Conservation (phyloP, 2,888 invertebrate species). For the Chalcis sispes region DNA sequence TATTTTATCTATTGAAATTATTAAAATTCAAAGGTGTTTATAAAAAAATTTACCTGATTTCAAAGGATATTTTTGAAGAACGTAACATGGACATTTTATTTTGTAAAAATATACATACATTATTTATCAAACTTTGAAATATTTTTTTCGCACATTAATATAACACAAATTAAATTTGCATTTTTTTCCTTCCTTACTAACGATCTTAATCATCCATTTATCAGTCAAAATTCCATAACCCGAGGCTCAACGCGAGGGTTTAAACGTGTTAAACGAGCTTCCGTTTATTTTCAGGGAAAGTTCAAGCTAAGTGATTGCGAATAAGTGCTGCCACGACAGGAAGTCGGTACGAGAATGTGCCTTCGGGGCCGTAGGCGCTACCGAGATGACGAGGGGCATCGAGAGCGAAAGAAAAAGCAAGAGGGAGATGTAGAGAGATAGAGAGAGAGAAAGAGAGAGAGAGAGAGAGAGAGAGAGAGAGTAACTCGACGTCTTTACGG, state of each 20-base stretch:
- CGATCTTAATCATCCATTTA: conserved; percentile 24
- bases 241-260: not conserved
- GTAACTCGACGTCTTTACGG: not conserved
- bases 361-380: not conserved
- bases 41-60: too few species aligned
- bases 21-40: too few species aligned
- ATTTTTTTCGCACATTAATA: too few species aligned
- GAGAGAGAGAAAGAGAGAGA: too few species aligned
- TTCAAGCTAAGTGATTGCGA: conserved; percentile 23
- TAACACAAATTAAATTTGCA: too few species aligned
- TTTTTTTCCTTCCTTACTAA: not conserved
- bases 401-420: too few species aligned
- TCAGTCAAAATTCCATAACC: conserved; percentile 21
- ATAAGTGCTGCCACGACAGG: conserved; percentile 22
- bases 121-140: too few species aligned
- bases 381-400: not conserved
- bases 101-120: too few species aligned
- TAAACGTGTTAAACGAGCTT: conserved; percentile 4
- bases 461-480: not conserved
- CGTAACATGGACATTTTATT: too few species aligned
- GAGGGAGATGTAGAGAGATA: too few species aligned
- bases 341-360: not conserved
- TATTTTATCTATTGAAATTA: too few species aligned
- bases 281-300: not conserved
- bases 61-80: too few species aligned